phyloP scores from a whole-genome alignment of 2,797 vertebrate genomes.

The Mus caroli region DNA sequence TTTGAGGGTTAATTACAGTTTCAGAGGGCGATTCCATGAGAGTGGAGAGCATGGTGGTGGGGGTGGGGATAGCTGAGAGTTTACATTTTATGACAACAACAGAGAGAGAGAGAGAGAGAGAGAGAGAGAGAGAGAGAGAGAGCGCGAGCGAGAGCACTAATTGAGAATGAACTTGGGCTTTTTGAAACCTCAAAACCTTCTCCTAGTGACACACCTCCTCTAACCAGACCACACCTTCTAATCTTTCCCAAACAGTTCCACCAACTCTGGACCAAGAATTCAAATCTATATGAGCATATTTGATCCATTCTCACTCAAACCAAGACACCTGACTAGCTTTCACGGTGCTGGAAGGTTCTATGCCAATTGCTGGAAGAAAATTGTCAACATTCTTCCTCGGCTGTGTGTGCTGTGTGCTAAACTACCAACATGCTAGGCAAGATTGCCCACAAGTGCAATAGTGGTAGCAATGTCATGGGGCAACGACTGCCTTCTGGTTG shows the following conservation, averaged over 20 bases:
- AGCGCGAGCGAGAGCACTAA: neutral
- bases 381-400: neutral
- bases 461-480: neutral
- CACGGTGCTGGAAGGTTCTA: neutral
- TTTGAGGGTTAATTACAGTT: neutral
- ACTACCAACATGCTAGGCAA: neutral
- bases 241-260: neutral
- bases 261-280: neutral
- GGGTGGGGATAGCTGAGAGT: neutral
- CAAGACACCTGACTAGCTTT: neutral
- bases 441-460: neutral
- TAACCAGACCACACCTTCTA: neutral
- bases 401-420: neutral
- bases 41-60: neutral
- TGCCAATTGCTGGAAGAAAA: neutral
- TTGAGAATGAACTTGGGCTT: neutral
- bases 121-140: neutral
- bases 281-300: neutral
- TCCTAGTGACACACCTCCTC: neutral
- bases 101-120: no score
- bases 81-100: neutral
- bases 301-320: neutral
- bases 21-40: neutral
- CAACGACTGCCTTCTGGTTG: neutral
- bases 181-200: neutral